A percentile compares a stretch with the other conserved stretches of the same genome.
These are phyloP conservation scores for Gymnosoma rotundatum DNA, from an alignment of 2,888 invertebrate genomes.

Conservation along the genomic window DNA sequence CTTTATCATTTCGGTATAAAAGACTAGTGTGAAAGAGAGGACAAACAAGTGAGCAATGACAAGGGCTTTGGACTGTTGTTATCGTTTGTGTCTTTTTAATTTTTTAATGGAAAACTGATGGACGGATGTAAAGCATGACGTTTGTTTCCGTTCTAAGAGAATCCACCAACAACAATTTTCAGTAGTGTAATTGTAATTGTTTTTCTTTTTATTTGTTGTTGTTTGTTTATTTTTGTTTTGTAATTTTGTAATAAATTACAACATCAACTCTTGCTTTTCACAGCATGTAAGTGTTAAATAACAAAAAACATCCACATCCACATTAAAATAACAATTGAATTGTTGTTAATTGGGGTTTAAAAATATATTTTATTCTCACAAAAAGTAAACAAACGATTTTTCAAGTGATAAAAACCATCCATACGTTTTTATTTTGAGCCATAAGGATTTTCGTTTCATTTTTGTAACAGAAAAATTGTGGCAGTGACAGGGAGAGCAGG, in stretches of 20 bases:
- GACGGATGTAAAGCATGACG: slow-evolving; percentile 66
- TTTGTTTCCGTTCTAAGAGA: slow-evolving; percentile 63
- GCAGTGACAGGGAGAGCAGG: background rate
- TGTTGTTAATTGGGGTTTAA: slow-evolving; percentile 56
- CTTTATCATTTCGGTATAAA: background rate
- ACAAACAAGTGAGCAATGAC: background rate
- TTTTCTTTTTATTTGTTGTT: slow-evolving; percentile 15
- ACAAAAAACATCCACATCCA: background rate
- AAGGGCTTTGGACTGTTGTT: slow-evolving; percentile 16
- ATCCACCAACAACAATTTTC: slow-evolving; percentile 18
- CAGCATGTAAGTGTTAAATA: slow-evolving; percentile 39
- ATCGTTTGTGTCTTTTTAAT: background rate
- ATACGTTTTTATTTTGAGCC: slow-evolving; percentile 24
- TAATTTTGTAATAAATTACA: slow-evolving; percentile 43
- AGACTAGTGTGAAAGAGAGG: background rate
- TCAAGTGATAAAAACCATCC: slow-evolving; percentile 32
- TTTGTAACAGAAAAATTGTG: background rate
- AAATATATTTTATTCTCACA: slow-evolving; percentile 40
- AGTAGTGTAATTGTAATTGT: slow-evolving; percentile 63
- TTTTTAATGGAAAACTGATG: slow-evolving; percentile 58
- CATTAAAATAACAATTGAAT: slow-evolving; percentile 58
- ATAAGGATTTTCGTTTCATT: slow-evolving; percentile 39
- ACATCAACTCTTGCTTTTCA: slow-evolving; percentile 65
- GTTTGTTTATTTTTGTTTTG: slow-evolving; percentile 6
- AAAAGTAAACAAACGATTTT: background rate